Conservation (phyloP, 2,888 invertebrate species). For the Chloroclystis v-ata region DNA sequence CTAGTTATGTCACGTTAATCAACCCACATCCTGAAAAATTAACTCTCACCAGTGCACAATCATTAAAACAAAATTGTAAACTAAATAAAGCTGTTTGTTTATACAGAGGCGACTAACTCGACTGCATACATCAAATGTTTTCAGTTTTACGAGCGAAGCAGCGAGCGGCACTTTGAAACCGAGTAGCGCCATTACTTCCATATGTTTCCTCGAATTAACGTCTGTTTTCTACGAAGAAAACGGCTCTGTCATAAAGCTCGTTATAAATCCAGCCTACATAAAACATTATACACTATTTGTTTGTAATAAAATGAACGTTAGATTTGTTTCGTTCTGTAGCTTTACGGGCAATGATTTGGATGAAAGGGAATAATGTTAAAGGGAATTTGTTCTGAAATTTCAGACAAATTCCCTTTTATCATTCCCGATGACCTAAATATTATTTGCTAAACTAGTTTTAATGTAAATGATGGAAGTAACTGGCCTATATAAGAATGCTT, state of each 20-base stretch:
- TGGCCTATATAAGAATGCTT: too few species aligned
- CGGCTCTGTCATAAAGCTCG: slow-evolving; percentile 63
- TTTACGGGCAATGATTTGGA: neutral
- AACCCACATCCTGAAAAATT: neutral
- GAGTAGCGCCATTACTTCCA: slow-evolving; percentile 71
- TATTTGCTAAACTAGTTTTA: too few species aligned
- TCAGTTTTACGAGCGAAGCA: slow-evolving; percentile 53
- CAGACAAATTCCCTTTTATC: too few species aligned
- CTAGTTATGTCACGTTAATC: neutral
- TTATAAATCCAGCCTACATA: slow-evolving; percentile 58
- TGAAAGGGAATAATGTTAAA: neutral
- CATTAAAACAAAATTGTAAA: slow-evolving; percentile 46
- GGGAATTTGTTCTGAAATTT: neutral
- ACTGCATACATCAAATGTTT: slow-evolving; percentile 71
- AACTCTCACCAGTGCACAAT: neutral
- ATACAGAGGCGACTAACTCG: slow-evolving; percentile 49
- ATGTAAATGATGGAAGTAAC: too few species aligned
- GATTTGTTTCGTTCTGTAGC: slow-evolving; percentile 32
- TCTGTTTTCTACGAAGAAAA: slow-evolving; percentile 76
- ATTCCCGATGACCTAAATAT: too few species aligned
- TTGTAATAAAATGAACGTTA: slow-evolving; percentile 55
- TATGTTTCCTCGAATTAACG: slow-evolving; percentile 76
- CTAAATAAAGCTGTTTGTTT: slow-evolving; percentile 69
- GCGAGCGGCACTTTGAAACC: slow-evolving; percentile 71
- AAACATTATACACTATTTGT: slow-evolving; percentile 68